Base-by-base conservation (phyloP, 2,888 invertebrate species). In the Drosophila pseudotalamancana region DNA sequence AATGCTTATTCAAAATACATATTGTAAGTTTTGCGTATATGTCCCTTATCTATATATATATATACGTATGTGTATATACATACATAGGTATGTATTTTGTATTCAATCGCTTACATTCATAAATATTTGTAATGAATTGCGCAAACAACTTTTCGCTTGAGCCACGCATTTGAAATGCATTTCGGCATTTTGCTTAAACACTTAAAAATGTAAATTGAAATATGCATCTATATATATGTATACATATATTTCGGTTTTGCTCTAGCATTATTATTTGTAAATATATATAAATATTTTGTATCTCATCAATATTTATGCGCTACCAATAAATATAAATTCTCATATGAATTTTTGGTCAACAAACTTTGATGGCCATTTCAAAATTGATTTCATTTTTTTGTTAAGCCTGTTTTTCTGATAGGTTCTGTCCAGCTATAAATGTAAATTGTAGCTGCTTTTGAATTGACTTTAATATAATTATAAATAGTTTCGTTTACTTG, bases 141-240 rank as follows among this genome's bases (percentile, higher is more conserved):
- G 68, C 62, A 71, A 75, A 68, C 57, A 75, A 63, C 14, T 62
- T 70, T 59, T 42, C 39, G 64, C 57, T 43, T 60, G 35, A 19
- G 65, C 55, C 72, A 51, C 45, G 71, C 81, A 81, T 84, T 81
- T 80, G 43, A 72, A 84, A 84, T 80, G 84, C 79, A 56, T 78
- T 72, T 81, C 67, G 77, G 77, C 84, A 63, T 83, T 80, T 72
- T 71, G 68, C 71, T 81, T 71, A 78, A 85, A 82, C 79, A 82
- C 79, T 82, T 84, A 78, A 73, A 77, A 61, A 78, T 81, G 77
- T 74, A 81, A 77, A 81, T 81, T 72, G 71, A 74, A 74, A 77
- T 74, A 61, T 54, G 45, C 45, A 49, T 72, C 25, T 68, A 29
- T 59, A 16, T 35, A 25, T 23, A 32, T 61, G 12, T 40, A 21